Evolutionary conservation across 1,140 invertebrate genomes (phyloP).

Genomic region (Lepidurus couesii): DNA sequence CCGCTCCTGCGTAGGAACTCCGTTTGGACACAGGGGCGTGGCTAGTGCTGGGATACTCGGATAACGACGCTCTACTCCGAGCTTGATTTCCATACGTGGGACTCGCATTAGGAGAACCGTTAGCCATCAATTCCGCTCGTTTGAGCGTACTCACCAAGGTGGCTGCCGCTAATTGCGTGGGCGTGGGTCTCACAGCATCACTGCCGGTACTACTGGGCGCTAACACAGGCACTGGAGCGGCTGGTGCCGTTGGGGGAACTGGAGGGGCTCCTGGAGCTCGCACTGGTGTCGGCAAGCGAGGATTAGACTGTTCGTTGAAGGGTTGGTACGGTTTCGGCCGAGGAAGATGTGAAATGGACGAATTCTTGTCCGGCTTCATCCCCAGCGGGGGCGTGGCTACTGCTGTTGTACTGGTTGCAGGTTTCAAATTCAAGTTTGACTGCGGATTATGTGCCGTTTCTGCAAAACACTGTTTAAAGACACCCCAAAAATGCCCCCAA

Average conservation of each 20-base stretch:
- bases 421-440: conserved; percentile 59
- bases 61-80: neutral
- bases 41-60: neutral
- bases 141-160: conserved; percentile 26
- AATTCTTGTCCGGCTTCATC: conserved; percentile 23
- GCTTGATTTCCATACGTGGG: neutral
- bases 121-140: conserved; percentile 25
- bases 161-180: conserved; percentile 27
- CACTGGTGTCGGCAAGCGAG: conserved; percentile 24
- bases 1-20: conserved; percentile 28
- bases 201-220: conserved; percentile 18
- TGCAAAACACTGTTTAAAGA: conserved; percentile 65
- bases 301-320: conserved; percentile 34
- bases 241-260: neutral
- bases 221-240: neutral
- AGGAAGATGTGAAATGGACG: conserved; percentile 38
- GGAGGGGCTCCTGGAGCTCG: conserved; percentile 12
- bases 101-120: neutral
- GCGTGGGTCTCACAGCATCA: conserved; percentile 24
- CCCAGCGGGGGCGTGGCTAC: neutral
- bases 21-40: conserved; percentile 8
- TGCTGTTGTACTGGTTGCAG: conserved; percentile 35
- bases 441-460: conserved; percentile 80
- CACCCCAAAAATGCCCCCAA: neutral
- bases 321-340: conserved; percentile 41